Conservation (phyloP, 1,140 invertebrate genomes). For the Drosophila persimilis region DNA sequence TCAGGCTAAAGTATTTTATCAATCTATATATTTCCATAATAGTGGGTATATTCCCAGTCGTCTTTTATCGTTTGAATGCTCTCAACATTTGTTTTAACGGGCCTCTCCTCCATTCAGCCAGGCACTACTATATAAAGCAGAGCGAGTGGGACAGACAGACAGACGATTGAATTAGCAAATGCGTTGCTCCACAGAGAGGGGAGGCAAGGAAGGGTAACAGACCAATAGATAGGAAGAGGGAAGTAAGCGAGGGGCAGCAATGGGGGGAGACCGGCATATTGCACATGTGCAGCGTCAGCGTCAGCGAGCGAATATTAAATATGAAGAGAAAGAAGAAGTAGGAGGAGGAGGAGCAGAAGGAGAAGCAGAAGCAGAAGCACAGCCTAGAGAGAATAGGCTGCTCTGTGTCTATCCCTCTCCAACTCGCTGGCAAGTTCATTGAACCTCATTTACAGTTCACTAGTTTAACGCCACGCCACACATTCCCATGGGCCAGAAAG, state of each 20-base stretch:
- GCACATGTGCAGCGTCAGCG: constrained; percentile 68
- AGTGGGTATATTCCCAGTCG: too few relatives aligned
- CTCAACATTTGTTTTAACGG: constrained; percentile 45
- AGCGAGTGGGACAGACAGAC: constrained; percentile 23
- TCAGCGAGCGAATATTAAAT: constrained; percentile 75
- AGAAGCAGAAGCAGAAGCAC: constrained; percentile 26
- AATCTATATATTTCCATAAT: too few relatives aligned
- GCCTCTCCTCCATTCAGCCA: constrained; percentile 53
- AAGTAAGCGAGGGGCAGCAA: background rate
- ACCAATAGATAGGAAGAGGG: background rate
- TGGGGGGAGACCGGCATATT: constrained; percentile 41
- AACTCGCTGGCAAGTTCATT: constrained; percentile 66
- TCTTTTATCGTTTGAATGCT: too few relatives aligned
- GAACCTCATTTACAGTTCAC: constrained; percentile 77
- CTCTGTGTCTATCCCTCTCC: constrained; percentile 14
- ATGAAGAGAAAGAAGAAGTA: constrained; percentile 54
- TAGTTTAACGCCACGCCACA: constrained; percentile 80
- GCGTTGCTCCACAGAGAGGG: constrained; percentile 24
- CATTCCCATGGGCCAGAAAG: constrained; percentile 47
- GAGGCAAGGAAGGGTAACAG: background rate
- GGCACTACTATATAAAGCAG: constrained; percentile 11
- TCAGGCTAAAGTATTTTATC: constrained; percentile 6
- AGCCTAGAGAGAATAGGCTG: constrained; percentile 57
- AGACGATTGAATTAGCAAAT: constrained; percentile 73
- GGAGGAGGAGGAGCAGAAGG: constrained; percentile 35